Conservation (phyloP, 2,888 invertebrate genomes). For the Panzeria rudis region DNA sequence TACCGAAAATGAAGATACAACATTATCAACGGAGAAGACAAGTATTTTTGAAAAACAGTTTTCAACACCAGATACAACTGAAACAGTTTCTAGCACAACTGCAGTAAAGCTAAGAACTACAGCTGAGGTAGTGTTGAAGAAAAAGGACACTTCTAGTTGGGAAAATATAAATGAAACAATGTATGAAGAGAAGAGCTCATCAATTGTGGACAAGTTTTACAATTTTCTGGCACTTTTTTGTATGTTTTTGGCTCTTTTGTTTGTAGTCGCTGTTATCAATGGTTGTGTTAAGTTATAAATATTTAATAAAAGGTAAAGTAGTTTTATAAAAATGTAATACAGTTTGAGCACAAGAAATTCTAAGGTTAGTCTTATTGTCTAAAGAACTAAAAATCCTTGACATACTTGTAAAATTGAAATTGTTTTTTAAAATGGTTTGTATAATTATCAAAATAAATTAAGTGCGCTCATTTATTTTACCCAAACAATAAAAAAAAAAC, state of each 20-base stretch:
- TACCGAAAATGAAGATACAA: background rate
- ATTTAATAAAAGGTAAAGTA: background rate
- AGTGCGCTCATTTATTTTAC: no score
- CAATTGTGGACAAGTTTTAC: slow-evolving; percentile 17
- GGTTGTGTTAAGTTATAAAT: slow-evolving; percentile 44
- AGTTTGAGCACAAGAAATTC: no score
- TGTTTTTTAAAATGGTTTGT: no score
- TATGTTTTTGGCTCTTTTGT: slow-evolving; percentile 34
- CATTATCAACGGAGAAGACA: background rate
- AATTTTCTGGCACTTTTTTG: slow-evolving; percentile 5
- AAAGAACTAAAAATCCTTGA: no score
- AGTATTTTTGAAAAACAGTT: no score
- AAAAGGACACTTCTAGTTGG: background rate
- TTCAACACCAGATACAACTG: background rate
- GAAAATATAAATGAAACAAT: background rate
- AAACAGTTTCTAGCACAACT: background rate
- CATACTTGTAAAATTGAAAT: no score
- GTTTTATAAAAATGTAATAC: no score
- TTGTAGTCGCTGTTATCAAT: background rate
- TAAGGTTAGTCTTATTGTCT: no score
- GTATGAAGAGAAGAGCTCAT: background rate
- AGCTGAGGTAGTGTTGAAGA: background rate
- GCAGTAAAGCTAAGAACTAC: background rate
- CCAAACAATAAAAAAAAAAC: no score
- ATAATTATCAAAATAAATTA: no score